Base-by-base conservation (phyloP, 2,113 vertebrate species). In the Balaenoptera acutorostrata region DNA sequence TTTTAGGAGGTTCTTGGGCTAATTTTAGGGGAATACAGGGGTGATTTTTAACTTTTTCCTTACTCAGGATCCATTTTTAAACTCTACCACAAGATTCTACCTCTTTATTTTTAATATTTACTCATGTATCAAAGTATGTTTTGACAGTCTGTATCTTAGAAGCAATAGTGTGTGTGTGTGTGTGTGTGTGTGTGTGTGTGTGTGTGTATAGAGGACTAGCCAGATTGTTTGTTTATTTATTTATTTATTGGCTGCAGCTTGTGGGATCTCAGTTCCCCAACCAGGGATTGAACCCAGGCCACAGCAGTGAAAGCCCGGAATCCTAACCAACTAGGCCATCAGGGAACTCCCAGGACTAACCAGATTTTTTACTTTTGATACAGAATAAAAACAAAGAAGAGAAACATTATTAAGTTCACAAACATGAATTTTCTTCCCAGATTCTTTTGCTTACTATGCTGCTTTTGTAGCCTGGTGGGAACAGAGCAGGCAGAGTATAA, bases 401-500 rank as follows among this genome's bases (percentile, higher is more conserved):
- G 17, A 93, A 96, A 87, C 71, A 88, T 27, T 82, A 46, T 96
- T 44, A 88, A 57, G 8, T 81, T 96, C 46, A 64, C 63, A 93
- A 81, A 97, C 23, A 13, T 25, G 18, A 49, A 69, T 74, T 96
- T 96, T 96, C 63, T 92, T 95, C 72, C 71, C 41, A 93, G 55
- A 75, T 31, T 96, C 39, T 83, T 18, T 81, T 93, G 63, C 74
- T 89, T 88, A 80, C 59, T 64, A 0, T 86, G 59, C 4, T 84
- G 21, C 61, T 85, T 90, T 93, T 59, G 72, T 33, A 96, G 49
- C 83, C 69, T 80, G 57, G 36, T 93, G 33, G n/a, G 25, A 95
- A 83, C 36, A 36, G 52, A 86, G 52, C 17, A 68, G 74, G 75
- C 25, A 84, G 68, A 71, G 5, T 90, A 31, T 66, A 94, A 91